Evolutionary conservation across 2,888 invertebrate species (phyloP), one percentile per base, ranked within the genome.

Genomic region (Trimorus sp.): DNA sequence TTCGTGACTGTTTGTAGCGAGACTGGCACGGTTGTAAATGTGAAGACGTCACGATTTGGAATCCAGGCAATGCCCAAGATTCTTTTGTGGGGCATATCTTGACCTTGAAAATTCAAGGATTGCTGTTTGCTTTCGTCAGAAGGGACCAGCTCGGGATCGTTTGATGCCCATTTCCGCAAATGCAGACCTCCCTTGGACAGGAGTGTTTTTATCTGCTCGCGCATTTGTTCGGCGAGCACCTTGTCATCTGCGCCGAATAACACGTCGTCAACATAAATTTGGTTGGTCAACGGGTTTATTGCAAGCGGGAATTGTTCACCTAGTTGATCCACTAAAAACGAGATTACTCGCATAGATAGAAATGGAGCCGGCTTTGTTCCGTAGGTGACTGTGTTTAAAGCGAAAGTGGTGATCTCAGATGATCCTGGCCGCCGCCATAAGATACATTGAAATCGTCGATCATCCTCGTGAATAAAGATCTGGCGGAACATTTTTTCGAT

Each of bases 401-500:
- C 15, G 9, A 42, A 68, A 11, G 14, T 1, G 16, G n/a, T 16
- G 2, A 26, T 4, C 12, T 40, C n/a, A 8, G 45, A 45, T 45
- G 0, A 7, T 1, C 7, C 26, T 2, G 37, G n/a, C 12, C 38
- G 9, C 3, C 12, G n/a, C 42, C 54, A 68, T 0, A 68, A 2
- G 11, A 68, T 42, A 12, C 45, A 54, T 8, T 68, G 66, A 12
- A 40, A 38, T 12, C 9, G 12, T 2, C 53, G 9, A 15, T 66
- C 66, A n/a, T 40, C 15, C 7, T 14, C 12, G 7, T 68, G 42
- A 3, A 68, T 0, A 0, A 40, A 7, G 9, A 56, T 68, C 11
- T 68, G 45, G 6, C 56, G 53, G 9, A 56, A 68, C 66, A 66
- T 68, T 38, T 65, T 38, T 7, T 8, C n/a, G 0, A 54, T 56